Percentiles rank a stretch among this genome's conserved stretches.
Evolutionary conservation across 1,140 invertebrate species (phyloP).

Genomic region (Venturia canescens): DNA sequence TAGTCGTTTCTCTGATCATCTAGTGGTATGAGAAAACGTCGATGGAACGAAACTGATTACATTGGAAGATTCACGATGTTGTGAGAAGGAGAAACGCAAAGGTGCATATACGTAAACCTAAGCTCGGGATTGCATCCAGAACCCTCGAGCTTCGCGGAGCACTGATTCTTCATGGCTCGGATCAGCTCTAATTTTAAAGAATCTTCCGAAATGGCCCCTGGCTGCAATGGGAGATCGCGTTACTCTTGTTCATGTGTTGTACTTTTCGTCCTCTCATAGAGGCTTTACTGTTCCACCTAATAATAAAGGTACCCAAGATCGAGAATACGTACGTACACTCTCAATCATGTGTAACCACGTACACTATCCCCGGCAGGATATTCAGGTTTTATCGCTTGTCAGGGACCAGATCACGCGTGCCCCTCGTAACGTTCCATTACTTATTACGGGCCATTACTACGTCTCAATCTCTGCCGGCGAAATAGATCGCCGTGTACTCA

Average conservation of each 20-base stretch:
- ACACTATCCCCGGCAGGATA: neutral
- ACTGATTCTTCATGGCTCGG: slow-evolving; percentile 52
- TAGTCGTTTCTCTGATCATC: neutral
- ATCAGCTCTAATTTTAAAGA: slow-evolving; percentile 69
- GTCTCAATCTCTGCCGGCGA: slow-evolving; percentile 41
- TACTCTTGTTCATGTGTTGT: slow-evolving; percentile 34
- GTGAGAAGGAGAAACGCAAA: neutral
- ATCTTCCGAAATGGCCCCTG: slow-evolving; percentile 43
- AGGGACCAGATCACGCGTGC: slow-evolving; percentile 31
- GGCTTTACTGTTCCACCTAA: slow-evolving; percentile 12
- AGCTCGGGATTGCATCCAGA: neutral
- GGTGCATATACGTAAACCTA: neutral
- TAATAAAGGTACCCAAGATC: slow-evolving; percentile 4
- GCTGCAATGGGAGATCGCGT: slow-evolving; percentile 29
- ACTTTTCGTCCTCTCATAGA: slow-evolving; percentile 7
- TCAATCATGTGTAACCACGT: neutral
- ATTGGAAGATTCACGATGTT: slow-evolving; percentile 32
- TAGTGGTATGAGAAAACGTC: slow-evolving; percentile 3
- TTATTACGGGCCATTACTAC: slow-evolving; percentile 49
- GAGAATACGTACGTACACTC: neutral
- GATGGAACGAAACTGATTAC: slow-evolving; percentile 28
- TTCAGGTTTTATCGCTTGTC: slow-evolving; percentile 36
- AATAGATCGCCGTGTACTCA: slow-evolving; percentile 28
- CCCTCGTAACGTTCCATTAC: slow-evolving; percentile 43
- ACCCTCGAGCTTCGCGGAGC: neutral